These are phyloP conservation scores for Drosophila kambysellisi DNA, from an alignment of 2,888 invertebrate genomes.

Conservation along the genomic window DNA sequence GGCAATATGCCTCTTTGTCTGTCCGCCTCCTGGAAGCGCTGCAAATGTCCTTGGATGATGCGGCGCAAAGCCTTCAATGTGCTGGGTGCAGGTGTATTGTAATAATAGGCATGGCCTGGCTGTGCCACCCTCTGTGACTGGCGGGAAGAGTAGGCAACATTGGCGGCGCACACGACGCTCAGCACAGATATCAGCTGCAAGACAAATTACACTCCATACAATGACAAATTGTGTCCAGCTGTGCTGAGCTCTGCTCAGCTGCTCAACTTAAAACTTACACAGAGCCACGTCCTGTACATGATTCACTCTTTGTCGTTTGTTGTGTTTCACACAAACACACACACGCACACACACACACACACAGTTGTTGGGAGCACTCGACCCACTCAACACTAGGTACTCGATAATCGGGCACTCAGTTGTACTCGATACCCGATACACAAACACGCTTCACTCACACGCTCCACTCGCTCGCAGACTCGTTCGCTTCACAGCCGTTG, in stretches of 20 bases:
- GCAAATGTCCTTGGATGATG: slow-evolving; percentile 51
- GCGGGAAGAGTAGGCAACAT: slow-evolving; percentile 37
- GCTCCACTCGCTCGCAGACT: slow-evolving; percentile 28
- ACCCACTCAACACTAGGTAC: slow-evolving; percentile 1
- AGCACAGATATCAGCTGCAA: slow-evolving; percentile 64
- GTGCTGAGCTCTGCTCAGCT: not conserved
- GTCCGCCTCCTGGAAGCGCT: slow-evolving; percentile 58
- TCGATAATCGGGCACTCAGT: slow-evolving; percentile 6
- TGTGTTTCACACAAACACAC: slow-evolving; percentile 22
- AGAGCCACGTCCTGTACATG: slow-evolving; percentile 61
- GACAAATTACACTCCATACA: slow-evolving; percentile 44
- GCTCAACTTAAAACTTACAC: slow-evolving; percentile 47
- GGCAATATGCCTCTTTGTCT: slow-evolving; percentile 35
- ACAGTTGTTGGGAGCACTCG: not conserved
- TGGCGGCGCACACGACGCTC: slow-evolving; percentile 46
- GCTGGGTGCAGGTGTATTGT: slow-evolving; percentile 53
- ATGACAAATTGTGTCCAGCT: slow-evolving; percentile 32
- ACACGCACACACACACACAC: not conserved
- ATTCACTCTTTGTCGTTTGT: slow-evolving; percentile 23
- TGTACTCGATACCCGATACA: slow-evolving; percentile 11
- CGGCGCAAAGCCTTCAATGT: slow-evolving; percentile 54
- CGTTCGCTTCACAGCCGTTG: slow-evolving; percentile 55
- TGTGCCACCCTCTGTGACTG: slow-evolving; percentile 19
- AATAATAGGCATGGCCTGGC: slow-evolving; percentile 60
- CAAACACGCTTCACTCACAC: not conserved